These are phyloP conservation scores for Rhingia rostrata DNA, from an alignment of 2,888 invertebrate species.

Conservation along the genomic window DNA sequence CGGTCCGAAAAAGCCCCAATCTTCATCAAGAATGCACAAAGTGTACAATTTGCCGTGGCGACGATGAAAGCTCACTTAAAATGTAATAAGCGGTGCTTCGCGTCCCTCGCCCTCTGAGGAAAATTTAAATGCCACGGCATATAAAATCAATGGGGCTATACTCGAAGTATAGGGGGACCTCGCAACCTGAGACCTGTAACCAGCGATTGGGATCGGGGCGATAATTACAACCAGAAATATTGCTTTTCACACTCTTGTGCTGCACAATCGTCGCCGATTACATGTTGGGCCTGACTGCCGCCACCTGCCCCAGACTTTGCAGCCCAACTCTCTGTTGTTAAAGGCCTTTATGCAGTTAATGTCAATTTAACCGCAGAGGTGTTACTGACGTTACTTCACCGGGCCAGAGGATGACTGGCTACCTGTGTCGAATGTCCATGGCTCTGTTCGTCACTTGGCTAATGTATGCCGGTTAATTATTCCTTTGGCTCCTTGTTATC, in stretches of 20 bases:
- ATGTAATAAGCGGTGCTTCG: constrained; percentile 61
- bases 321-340: constrained; percentile 13
- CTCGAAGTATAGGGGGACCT: constrained; percentile 37
- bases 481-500: constrained; percentile 58
- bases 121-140: no score
- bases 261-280: constrained; percentile 2
- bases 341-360: constrained; percentile 67
- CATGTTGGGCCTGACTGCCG: not conserved
- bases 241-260: constrained; percentile 69
- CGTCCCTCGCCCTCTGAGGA: not conserved
- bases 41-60: constrained; percentile 51
- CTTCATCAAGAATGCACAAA: constrained; percentile 63
- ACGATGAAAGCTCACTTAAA: constrained; percentile 64
- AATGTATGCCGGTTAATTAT: constrained; percentile 68
- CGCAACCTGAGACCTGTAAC: constrained; percentile 40
- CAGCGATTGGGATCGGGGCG: constrained; percentile 18
- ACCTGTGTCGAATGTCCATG: constrained; percentile 43
- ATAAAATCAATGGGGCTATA: not conserved
- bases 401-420: constrained; percentile 3
- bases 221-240: constrained; percentile 74
- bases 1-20: constrained; percentile 1
- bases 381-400: constrained; percentile 58
- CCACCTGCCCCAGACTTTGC: not conserved
- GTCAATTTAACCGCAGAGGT: constrained; percentile 71
- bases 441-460: constrained; percentile 61